A percentile compares a stretch with the other conserved stretches of the same genome.
Conservation (phyloP, 2,113 vertebrate species). For the Thunnus maccoyii region DNA sequence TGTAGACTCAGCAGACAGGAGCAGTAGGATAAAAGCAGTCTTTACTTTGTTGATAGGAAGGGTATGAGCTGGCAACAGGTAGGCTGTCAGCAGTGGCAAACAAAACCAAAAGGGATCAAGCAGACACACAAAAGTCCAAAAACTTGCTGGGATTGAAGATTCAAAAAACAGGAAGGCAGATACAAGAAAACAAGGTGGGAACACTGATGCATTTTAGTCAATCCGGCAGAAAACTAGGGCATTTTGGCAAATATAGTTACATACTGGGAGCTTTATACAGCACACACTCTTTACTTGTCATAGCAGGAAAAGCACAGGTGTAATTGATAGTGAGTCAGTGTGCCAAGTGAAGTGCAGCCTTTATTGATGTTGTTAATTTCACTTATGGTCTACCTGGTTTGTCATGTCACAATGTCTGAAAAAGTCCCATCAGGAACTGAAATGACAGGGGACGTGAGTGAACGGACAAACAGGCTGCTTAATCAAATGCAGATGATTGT, state of each 20-base stretch:
- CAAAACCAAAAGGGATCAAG: neutral
- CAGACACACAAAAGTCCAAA: neutral
- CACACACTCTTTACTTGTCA: neutral
- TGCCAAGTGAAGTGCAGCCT: neutral
- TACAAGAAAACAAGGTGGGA: constrained; percentile 3
- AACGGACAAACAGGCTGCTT: too few relatives aligned
- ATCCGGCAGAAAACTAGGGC: neutral
- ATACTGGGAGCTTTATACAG: constrained; percentile 7
- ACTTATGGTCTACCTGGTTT: too few relatives aligned
- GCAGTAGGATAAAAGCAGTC: constrained; percentile 32
- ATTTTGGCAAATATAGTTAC: too few relatives aligned
- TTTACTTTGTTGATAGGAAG: constrained; percentile 33
- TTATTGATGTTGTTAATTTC: too few relatives aligned
- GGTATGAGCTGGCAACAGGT: neutral
- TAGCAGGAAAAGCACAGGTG: neutral
- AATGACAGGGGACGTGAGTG: too few relatives aligned
- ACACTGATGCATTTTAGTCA: neutral
- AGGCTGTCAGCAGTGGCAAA: neutral
- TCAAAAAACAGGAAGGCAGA: neutral
- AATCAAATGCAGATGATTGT: too few relatives aligned
- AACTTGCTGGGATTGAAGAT: constrained; percentile 4
- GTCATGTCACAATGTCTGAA: neutral
- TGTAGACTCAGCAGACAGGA: constrained; percentile 16
- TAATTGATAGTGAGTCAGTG: constrained; percentile 9
- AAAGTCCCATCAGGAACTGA: neutral